Conservation (phyloP, 2,888 invertebrate species). For the Agrilus biguttatus region DNA sequence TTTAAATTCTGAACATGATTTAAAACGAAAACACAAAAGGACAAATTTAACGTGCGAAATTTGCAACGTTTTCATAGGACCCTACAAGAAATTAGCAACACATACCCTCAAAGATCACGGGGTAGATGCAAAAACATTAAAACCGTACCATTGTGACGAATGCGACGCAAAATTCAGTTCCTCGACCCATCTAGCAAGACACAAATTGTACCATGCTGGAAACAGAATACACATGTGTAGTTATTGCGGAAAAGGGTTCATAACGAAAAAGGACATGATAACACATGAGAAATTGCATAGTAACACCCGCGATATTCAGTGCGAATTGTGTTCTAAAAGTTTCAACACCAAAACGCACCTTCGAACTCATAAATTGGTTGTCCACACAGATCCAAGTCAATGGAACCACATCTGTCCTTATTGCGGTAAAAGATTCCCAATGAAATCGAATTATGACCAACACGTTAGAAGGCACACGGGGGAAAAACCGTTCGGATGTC, state of each 20-base stretch:
- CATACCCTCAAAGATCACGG: slow-evolving; percentile 17
- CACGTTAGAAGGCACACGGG: slow-evolving; percentile 13
- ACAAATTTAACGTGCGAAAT: slow-evolving; percentile 15
- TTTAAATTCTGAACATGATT: too few species aligned
- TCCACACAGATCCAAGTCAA: slow-evolving; percentile 19
- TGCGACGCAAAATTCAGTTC: slow-evolving; percentile 18
- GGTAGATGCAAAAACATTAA: slow-evolving; percentile 15
- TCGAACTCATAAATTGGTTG: slow-evolving; percentile 20
- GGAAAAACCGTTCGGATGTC: slow-evolving; percentile 12
- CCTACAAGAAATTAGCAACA: slow-evolving; percentile 15
- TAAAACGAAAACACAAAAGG: not conserved
- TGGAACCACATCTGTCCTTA: slow-evolving; percentile 16
- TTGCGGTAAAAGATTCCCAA: slow-evolving; percentile 12
- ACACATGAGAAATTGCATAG: slow-evolving; percentile 20
- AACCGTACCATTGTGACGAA: slow-evolving; percentile 19
- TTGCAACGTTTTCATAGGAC: slow-evolving; percentile 13
- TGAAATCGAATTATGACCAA: slow-evolving; percentile 10
- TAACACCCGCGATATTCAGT: slow-evolving; percentile 18
- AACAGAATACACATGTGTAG: slow-evolving; percentile 18
- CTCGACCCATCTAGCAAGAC: slow-evolving; percentile 18
- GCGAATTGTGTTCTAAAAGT: slow-evolving; percentile 18
- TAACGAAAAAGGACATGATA: slow-evolving; percentile 19
- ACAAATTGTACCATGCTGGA: slow-evolving; percentile 19
- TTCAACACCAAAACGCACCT: slow-evolving; percentile 22
- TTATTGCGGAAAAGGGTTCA: slow-evolving; percentile 29